A percentile compares a stretch with the other conserved stretches of the same genome.
Evolutionary conservation across 2,797 vertebrate species (phyloP).

Genomic region (Brotogeris chrysoptera): DNA sequence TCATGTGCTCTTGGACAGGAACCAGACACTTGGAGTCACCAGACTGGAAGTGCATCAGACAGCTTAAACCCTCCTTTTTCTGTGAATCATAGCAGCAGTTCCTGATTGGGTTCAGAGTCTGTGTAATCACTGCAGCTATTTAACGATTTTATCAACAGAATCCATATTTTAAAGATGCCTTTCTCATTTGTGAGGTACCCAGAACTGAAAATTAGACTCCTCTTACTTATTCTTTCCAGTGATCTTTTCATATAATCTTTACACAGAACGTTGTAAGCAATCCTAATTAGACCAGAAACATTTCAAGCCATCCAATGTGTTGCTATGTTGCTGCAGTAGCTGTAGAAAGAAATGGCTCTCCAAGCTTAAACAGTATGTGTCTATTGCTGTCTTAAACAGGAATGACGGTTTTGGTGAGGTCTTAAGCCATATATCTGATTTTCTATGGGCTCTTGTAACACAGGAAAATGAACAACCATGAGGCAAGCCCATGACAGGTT

Average conservation of each 20-base stretch:
- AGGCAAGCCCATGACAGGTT: constrained; percentile 38
- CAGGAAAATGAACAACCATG: constrained; percentile 28
- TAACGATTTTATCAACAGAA: background rate
- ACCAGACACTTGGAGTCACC: background rate
- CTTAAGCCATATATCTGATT: constrained; percentile 33
- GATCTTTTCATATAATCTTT: constrained; percentile 27
- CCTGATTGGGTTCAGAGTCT: background rate
- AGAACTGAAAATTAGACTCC: background rate
- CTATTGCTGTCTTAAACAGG: background rate
- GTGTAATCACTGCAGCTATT: background rate
- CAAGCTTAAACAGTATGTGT: background rate
- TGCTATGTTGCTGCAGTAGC: background rate
- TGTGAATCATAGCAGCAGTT: background rate
- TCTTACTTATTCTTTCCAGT: background rate
- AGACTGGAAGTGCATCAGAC: background rate
- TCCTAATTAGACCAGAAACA: constrained; percentile 34
- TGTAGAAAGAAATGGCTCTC: background rate
- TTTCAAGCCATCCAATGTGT: background rate
- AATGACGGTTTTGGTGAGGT: background rate
- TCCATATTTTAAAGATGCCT: background rate
- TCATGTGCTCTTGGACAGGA: background rate
- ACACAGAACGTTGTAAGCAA: background rate
- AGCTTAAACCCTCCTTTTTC: background rate
- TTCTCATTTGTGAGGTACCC: background rate
- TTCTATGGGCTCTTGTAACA: constrained; percentile 24